Base-by-base conservation (phyloP, 2,888 invertebrate genomes). In the Drosophila bunnanda region DNA sequence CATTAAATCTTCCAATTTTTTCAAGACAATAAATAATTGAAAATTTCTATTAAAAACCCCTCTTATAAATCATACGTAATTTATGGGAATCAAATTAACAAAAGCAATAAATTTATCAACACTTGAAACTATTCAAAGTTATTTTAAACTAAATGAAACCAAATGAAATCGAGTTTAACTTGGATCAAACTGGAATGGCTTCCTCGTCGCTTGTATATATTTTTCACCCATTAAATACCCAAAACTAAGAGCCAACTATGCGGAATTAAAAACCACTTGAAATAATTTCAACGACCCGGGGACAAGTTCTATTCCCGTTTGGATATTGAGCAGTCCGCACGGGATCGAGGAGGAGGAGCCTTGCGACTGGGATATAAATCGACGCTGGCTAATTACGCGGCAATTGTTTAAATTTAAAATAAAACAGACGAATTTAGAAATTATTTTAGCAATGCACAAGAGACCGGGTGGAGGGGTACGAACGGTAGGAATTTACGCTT, bases 261-360 rank as follows among this genome's bases (percentile, higher is more conserved):
- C 91, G 91, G 91, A 91, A 91, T 91, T 62, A 38, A 71, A 87
- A 86, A 87, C 38, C 61, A 55, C 66, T 73, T 79, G 76, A 84
- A 88, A 82, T 88, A 85, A 79, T 67, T 67, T 67, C 88, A 89
- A 76, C 86, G 89, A 88, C 88, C 79, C 75, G 80, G 57, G 30
- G 30, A 56, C 39, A 36, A 60, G 41, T 46, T 78, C 82, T 82
- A 81, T 87, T 87, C 70, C 61, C 75, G 70, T 69, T 43, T 64
- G 50, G 64, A 64, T 64, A 65, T 50, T 46, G 34, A 53, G 20
- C 36, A n/a, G 30, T 20, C 17, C 13, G 20, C 2, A 32, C 20
- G 50, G 34, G 68, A 48, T 32, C 25, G 46, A 20, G 28, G 8
- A 34, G 64, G 22, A 36, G 38, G 34, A n/a, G 58, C 22, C 20